These are phyloP conservation scores for Cephus spinipes DNA, from an alignment of 2,888 invertebrate species.

Conservation along the genomic window DNA sequence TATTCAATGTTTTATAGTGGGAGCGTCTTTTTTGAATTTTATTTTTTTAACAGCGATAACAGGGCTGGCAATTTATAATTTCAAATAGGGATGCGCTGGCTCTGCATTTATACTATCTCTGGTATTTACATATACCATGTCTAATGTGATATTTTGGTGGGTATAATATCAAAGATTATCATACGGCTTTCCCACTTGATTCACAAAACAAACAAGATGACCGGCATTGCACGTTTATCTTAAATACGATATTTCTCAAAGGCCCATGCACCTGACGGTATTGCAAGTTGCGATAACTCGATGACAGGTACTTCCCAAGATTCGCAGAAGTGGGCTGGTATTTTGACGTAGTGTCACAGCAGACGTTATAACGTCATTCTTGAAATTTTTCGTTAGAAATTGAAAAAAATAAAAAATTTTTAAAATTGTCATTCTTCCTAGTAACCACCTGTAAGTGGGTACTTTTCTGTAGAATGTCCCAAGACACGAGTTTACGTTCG, in stretches of 20 bases:
- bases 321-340: constrained; percentile 39
- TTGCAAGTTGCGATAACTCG: constrained; percentile 16
- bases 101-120: not conserved
- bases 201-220: constrained; percentile 48
- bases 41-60: no score
- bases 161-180: no score
- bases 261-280: not conserved
- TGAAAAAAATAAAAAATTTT: not conserved
- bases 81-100: no score
- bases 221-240: constrained; percentile 19
- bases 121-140: not conserved
- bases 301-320: constrained; percentile 30
- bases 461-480: not conserved
- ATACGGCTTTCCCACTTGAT: constrained; percentile 47
- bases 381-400: not conserved
- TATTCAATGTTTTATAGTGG: not conserved
- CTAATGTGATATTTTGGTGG: not conserved
- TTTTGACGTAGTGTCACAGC: not conserved
- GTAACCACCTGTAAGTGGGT: not conserved
- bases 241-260: constrained; percentile 18
- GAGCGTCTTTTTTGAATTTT: no score
- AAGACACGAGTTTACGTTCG: not conserved
- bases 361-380: not conserved
- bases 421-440: not conserved
- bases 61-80: no score